Conservation (phyloP, 2,888 invertebrate genomes). For the Heliothis peltigera region DNA sequence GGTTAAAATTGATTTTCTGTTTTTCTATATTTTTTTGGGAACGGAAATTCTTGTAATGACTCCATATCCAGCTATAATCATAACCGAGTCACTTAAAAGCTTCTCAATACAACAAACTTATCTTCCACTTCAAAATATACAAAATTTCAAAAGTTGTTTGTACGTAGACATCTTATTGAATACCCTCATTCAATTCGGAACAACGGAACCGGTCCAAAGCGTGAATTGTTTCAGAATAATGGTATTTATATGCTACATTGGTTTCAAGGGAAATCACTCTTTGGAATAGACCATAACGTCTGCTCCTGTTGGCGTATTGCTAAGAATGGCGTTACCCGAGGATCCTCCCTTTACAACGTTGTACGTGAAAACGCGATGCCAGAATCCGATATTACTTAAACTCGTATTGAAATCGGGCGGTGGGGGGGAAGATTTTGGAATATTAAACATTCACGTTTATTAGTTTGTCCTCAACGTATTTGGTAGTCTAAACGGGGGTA, state of each 20-base stretch:
- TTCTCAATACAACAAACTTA: constrained; percentile 59
- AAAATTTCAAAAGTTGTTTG: constrained; percentile 61
- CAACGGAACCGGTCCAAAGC: constrained; percentile 78
- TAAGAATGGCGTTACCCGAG: constrained; percentile 67
- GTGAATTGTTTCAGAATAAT: constrained; percentile 88
- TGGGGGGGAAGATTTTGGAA: constrained; percentile 82
- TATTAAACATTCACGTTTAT: constrained; percentile 90
- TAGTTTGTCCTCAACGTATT: constrained; percentile 88
- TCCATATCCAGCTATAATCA: constrained; percentile 3
- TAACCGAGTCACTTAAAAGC: constrained; percentile 33
- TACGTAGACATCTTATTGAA: constrained; percentile 63
- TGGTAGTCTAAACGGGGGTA: constrained; percentile 86
- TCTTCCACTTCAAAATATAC: constrained; percentile 51
- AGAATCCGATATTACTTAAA: constrained; percentile 76
- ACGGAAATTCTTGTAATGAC: background rate
- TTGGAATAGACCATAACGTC: constrained; percentile 84
- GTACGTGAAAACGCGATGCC: constrained; percentile 67
- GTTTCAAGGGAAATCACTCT: constrained; percentile 90
- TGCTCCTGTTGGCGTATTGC: constrained; percentile 67
- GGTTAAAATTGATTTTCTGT: background rate
- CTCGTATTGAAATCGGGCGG: constrained; percentile 82
- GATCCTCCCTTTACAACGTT: constrained; percentile 70
- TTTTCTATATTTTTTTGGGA: background rate
- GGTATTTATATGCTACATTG: constrained; percentile 90
- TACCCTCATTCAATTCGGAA: constrained; percentile 69